Conservation (phyloP, 2,888 invertebrate genomes). For the Lottia scabra region DNA sequence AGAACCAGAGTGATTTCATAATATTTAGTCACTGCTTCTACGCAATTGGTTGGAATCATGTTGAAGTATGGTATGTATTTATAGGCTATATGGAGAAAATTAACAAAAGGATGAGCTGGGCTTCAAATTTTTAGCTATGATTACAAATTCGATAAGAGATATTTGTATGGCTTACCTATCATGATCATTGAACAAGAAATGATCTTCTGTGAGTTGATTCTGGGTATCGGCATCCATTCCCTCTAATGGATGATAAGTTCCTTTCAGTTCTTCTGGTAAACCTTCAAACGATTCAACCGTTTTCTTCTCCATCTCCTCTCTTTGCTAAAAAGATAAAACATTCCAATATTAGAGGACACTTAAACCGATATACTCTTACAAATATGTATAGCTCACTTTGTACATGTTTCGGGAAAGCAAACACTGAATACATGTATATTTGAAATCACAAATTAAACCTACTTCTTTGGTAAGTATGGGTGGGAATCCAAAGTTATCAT, state of each 20-base stretch:
- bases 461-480: constrained; percentile 81
- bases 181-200: constrained; percentile 59
- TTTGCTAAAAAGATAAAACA: constrained; percentile 34
- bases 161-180: constrained; percentile 38
- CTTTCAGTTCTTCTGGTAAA: constrained; percentile 54
- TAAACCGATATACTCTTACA: too few relatives aligned
- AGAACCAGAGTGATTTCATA: too few relatives aligned
- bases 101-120: too few relatives aligned
- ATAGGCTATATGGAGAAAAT: too few relatives aligned
- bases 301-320: constrained; percentile 49
- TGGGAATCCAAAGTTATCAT: constrained; percentile 63
- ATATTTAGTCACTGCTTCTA: too few relatives aligned
- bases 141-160: background rate
- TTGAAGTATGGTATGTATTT: too few relatives aligned
- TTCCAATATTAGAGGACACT: too few relatives aligned
- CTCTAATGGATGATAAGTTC: constrained; percentile 66
- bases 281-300: constrained; percentile 40
- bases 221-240: constrained; percentile 50
- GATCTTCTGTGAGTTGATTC: constrained; percentile 54
- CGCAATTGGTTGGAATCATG: too few relatives aligned
- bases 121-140: too few relatives aligned
- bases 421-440: too few relatives aligned
- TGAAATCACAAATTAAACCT: background rate
- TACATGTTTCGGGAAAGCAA: too few relatives aligned
- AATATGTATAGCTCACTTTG: too few relatives aligned